Evolutionary conservation across 2,797 vertebrate species (phyloP).

Genomic region (Rhinatrema bivittatum): DNA sequence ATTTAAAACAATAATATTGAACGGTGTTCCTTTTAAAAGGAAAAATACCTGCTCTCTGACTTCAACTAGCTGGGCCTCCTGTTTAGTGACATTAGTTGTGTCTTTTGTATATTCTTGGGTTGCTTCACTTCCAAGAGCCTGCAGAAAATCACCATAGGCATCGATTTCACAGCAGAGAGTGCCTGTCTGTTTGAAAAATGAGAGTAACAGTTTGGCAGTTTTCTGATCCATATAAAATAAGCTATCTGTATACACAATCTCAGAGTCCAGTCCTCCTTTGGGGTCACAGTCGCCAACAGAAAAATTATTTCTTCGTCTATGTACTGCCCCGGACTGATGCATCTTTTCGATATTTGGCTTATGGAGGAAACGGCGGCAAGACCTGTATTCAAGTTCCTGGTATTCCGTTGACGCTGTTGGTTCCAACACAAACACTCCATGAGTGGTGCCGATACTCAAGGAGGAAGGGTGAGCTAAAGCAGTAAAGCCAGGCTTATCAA

Average conservation of each 20-base stretch:
- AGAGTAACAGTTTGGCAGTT: slow-evolving; percentile 53
- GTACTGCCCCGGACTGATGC: slow-evolving; percentile 61
- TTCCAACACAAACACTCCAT: slow-evolving; percentile 87
- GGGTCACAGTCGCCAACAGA: background rate
- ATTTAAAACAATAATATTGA: slow-evolving; percentile 79
- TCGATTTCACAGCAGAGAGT: slow-evolving; percentile 81
- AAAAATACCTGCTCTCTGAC: slow-evolving; percentile 70
- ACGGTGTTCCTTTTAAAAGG: slow-evolving; percentile 63
- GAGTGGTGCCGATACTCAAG: slow-evolving; percentile 71
- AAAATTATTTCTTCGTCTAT: background rate
- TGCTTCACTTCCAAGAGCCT: slow-evolving; percentile 76
- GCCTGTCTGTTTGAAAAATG: slow-evolving; percentile 61
- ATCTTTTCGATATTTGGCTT: slow-evolving; percentile 77
- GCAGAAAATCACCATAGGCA: slow-evolving; percentile 92
- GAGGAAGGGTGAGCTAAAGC: slow-evolving; percentile 86
- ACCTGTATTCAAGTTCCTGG: slow-evolving; percentile 54
- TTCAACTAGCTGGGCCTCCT: slow-evolving; percentile 50
- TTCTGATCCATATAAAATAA: slow-evolving; percentile 76
- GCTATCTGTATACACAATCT: slow-evolving; percentile 92
- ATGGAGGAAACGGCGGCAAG: slow-evolving; percentile 77
- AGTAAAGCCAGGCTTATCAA: slow-evolving; percentile 79
- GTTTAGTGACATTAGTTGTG: slow-evolving; percentile 50
- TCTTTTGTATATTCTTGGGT: slow-evolving; percentile 64
- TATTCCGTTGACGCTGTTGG: slow-evolving; percentile 9
- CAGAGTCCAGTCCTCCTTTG: background rate